Conservation (phyloP, 2,888 invertebrate species). For the Lasioglossum vierecki region DNA sequence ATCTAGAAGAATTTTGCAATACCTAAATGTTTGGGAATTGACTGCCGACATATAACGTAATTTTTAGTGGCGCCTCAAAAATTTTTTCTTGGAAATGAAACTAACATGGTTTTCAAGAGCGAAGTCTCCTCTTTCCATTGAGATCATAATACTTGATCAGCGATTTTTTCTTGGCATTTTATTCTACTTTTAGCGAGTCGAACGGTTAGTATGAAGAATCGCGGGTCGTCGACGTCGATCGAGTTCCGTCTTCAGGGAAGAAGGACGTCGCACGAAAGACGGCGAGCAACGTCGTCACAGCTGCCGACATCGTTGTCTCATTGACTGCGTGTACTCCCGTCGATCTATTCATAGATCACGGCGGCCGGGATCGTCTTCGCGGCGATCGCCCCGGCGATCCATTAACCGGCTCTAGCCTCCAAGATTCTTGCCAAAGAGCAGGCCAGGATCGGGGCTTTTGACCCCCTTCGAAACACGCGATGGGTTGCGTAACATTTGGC, state of each 20-base stretch:
- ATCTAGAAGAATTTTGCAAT: too few relatives aligned
- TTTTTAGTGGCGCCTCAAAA: neutral
- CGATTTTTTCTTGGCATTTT: neutral
- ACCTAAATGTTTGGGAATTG: too few relatives aligned
- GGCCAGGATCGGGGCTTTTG: conserved; percentile 56
- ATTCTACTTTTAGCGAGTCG: neutral
- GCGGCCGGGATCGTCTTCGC: conserved; percentile 44
- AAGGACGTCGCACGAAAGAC: conserved; percentile 17
- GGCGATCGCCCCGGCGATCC: conserved; percentile 48
- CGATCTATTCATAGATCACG: conserved; percentile 69
- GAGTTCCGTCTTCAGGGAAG: conserved; percentile 15
- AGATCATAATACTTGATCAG: neutral
- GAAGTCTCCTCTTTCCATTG: neutral
- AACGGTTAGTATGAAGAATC: conserved; percentile 36
- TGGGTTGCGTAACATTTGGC: conserved; percentile 59
- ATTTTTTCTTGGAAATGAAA: neutral
- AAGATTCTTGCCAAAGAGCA: conserved; percentile 51
- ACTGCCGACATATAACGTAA: too few relatives aligned
- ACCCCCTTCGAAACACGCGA: conserved; percentile 45
- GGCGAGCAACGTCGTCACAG: conserved; percentile 64
- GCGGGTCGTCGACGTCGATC: conserved; percentile 52
- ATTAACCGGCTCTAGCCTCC: conserved; percentile 57
- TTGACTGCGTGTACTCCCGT: conserved; percentile 68
- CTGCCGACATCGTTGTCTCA: conserved; percentile 73
- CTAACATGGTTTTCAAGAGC: neutral